Percentiles rank a stretch among this genome's conserved stretches.
These are phyloP conservation scores for Tachypleus tridentatus DNA, from an alignment of 1,140 invertebrate species.

Conservation along the genomic window DNA sequence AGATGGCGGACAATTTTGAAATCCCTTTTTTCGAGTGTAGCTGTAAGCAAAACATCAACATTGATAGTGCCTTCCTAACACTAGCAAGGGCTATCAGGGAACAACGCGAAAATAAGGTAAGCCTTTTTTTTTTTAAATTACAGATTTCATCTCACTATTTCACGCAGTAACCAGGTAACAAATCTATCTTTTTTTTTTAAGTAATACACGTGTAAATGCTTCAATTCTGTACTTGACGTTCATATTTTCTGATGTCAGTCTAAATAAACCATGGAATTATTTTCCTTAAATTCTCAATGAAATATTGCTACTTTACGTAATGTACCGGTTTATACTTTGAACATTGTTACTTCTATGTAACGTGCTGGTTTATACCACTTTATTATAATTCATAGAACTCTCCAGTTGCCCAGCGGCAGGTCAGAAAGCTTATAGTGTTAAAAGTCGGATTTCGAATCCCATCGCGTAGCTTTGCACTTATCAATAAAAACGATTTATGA, in stretches of 20 bases:
- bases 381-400: too few species aligned
- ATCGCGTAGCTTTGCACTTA: too few species aligned
- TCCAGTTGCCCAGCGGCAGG: too few species aligned
- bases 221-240: background rate
- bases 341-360: too few species aligned
- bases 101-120: slow-evolving; percentile 57
- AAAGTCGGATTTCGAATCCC: too few species aligned
- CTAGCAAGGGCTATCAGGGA: slow-evolving; percentile 61
- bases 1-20: slow-evolving; percentile 80
- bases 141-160: slow-evolving; percentile 2
- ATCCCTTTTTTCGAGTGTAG: slow-evolving; percentile 87
- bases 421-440: too few species aligned
- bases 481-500: too few species aligned
- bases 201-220: background rate
- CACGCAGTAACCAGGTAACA: background rate
- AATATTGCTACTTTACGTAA: too few species aligned
- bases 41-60: slow-evolving; percentile 79
- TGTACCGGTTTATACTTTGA: too few species aligned
- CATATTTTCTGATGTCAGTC: background rate
- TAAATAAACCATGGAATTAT: background rate
- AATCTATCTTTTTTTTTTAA: background rate
- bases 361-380: too few species aligned
- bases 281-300: too few species aligned
- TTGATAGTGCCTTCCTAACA: slow-evolving; percentile 41
- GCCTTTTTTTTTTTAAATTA: slow-evolving; percentile 7